These are phyloP conservation scores for Heliconius eleuchia DNA, from an alignment of 1,140 invertebrate genomes.

Conservation along the genomic window DNA sequence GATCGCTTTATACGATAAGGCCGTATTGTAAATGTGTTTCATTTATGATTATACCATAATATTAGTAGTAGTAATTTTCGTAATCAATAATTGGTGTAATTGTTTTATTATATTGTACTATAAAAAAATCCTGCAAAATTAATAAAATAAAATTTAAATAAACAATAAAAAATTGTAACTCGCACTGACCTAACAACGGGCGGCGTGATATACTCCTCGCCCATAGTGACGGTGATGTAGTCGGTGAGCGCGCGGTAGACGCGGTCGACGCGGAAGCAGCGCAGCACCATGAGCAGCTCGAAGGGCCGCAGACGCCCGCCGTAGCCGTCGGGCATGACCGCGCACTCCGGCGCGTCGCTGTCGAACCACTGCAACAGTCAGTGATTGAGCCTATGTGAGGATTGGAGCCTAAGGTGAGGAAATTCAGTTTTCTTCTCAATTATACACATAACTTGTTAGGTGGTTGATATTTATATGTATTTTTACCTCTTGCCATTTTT, in stretches of 20 bases:
- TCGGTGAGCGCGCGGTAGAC: slow-evolving; percentile 90
- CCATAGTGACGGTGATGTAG: slow-evolving; percentile 91
- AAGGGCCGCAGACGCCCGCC: slow-evolving; percentile 85
- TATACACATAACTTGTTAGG: too few species aligned
- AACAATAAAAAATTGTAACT: neutral
- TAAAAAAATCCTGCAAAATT: too few species aligned
- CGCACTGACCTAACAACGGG: slow-evolving; percentile 85
- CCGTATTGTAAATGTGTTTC: too few species aligned
- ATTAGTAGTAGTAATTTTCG: too few species aligned
- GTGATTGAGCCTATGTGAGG: too few species aligned
- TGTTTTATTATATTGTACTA: too few species aligned
- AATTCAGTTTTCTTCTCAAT: too few species aligned
- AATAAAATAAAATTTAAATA: too few species aligned
- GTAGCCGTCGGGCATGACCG: slow-evolving; percentile 86
- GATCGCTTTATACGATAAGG: too few species aligned
- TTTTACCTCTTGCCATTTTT: slow-evolving; percentile 86
- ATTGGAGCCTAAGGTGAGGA: too few species aligned
- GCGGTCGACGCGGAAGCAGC: slow-evolving; percentile 93
- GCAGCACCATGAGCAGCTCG: slow-evolving; percentile 89
- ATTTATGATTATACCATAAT: too few species aligned
- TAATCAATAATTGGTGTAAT: too few species aligned
- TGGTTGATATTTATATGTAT: neutral
- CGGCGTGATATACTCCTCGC: slow-evolving; percentile 92
- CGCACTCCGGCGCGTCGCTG: slow-evolving; percentile 88
- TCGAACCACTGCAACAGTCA: slow-evolving; percentile 88